Percentiles rank a stretch among this genome's conserved stretches.
Conservation (phyloP, 2,888 invertebrate species). For the Drosophila hawaiiensis region DNA sequence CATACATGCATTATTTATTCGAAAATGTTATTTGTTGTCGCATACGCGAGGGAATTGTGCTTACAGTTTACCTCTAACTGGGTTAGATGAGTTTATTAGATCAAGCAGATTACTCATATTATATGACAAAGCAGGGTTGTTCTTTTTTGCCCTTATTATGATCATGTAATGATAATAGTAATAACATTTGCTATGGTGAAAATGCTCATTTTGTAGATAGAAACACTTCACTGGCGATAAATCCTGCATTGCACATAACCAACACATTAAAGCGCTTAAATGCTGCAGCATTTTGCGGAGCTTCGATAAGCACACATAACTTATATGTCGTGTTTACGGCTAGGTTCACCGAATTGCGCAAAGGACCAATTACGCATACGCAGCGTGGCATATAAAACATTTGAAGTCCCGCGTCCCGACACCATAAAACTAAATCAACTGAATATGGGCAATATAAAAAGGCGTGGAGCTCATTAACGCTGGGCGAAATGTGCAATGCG, state of each 20-base stretch:
- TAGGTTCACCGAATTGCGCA: constrained; percentile 11
- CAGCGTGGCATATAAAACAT: constrained; percentile 42
- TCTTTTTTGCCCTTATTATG: neutral
- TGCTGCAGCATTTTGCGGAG: constrained; percentile 13
- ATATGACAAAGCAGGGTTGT: neutral
- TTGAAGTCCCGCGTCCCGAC: constrained; percentile 35
- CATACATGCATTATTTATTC: constrained; percentile 68
- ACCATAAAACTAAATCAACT: constrained; percentile 58
- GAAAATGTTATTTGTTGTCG: constrained; percentile 50
- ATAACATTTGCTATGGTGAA: neutral
- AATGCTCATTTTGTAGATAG: neutral
- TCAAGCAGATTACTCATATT: constrained; percentile 15
- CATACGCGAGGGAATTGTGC: constrained; percentile 31
- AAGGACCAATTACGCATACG: constrained; percentile 64
- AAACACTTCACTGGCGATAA: neutral
- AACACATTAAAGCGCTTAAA: constrained; percentile 8
- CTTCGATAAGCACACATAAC: constrained; percentile 7
- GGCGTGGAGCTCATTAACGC: constrained; percentile 65
- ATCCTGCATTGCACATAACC: constrained; percentile 36
- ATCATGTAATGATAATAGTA: neutral
- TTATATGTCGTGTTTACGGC: constrained; percentile 14
- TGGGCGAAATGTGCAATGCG: constrained; percentile 62
- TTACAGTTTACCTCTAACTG: constrained; percentile 5
- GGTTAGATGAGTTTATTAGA: constrained; percentile 17
- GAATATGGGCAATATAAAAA: constrained; percentile 59